Evolutionary conservation across 2,888 invertebrate species (phyloP).

Genomic region (Spodoptera picta): DNA sequence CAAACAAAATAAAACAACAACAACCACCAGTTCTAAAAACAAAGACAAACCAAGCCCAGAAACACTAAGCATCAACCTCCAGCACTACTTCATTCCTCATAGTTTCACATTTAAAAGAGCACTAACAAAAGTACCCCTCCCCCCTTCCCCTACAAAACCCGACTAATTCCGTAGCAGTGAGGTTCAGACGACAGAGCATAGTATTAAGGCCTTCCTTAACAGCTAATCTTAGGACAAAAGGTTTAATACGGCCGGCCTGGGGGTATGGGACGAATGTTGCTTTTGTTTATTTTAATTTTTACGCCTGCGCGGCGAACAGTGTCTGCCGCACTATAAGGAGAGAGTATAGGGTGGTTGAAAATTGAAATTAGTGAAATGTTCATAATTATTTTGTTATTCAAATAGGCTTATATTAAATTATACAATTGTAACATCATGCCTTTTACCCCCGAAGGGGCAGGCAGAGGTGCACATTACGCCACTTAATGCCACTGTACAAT

Average conservation of each 20-base stretch:
- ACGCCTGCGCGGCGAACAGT: constrained; percentile 74
- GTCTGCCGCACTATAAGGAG: constrained; percentile 70
- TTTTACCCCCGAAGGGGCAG: too few species aligned
- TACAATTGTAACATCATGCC: too few species aligned
- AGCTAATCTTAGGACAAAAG: constrained; percentile 88
- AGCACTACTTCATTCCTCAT: constrained; percentile 57
- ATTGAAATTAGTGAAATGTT: background rate
- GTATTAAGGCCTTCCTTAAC: constrained; percentile 77
- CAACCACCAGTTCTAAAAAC: constrained; percentile 2
- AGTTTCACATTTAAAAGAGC: constrained; percentile 49
- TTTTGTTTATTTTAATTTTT: constrained; percentile 88
- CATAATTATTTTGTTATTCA: too few species aligned
- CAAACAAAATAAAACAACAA: background rate
- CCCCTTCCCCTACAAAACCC: constrained; percentile 39
- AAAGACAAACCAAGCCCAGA: constrained; percentile 28
- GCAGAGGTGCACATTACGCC: too few species aligned
- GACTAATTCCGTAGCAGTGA: constrained; percentile 59
- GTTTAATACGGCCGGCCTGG: constrained; percentile 80
- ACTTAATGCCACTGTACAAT: too few species aligned
- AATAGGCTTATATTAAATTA: too few species aligned
- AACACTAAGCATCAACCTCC: constrained; percentile 49
- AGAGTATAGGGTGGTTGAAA: constrained; percentile 64
- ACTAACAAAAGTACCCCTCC: constrained; percentile 38
- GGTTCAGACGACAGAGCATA: constrained; percentile 64
- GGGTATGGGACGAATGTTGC: constrained; percentile 83